These are phyloP conservation scores for Carapus acus DNA, from an alignment of 2,797 vertebrate species.

Conservation along the genomic window DNA sequence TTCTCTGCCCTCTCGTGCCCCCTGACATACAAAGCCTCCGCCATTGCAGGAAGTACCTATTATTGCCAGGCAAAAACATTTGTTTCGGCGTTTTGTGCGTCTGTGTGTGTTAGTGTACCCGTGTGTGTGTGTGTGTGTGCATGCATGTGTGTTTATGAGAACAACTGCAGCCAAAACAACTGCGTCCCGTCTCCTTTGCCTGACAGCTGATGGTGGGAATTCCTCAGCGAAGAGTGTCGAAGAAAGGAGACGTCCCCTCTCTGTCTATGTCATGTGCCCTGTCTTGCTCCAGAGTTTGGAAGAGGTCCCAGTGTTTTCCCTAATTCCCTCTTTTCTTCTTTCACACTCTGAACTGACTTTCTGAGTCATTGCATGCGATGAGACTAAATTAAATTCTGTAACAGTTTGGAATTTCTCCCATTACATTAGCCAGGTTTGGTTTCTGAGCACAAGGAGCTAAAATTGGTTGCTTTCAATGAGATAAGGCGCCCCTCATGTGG, in stretches of 20 bases:
- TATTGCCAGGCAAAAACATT: conserved; percentile 38
- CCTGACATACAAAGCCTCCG: conserved; percentile 23
- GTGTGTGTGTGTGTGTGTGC: conserved; percentile 11
- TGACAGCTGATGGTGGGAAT: conserved; percentile 34
- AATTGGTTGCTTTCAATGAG: background rate
- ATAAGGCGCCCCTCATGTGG: too few relatives aligned
- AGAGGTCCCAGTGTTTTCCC: conserved; percentile 26
- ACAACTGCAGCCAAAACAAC: conserved; percentile 13
- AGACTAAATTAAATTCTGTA: too few relatives aligned
- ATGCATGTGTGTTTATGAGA: conserved; percentile 21
- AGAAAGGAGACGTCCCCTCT: conserved; percentile 29
- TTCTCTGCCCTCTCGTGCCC: conserved; percentile 32
- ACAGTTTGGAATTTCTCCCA: background rate
- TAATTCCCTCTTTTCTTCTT: conserved; percentile 37
- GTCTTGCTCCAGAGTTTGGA: conserved; percentile 40
- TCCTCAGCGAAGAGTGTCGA: conserved; percentile 28
- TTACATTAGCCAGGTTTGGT: background rate
- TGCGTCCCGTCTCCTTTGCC: conserved; percentile 23
- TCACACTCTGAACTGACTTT: conserved; percentile 39
- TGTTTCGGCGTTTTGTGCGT: conserved; percentile 43
- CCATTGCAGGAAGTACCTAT: conserved; percentile 36
- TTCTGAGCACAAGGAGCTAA: background rate
- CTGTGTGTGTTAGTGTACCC: conserved; percentile 30
- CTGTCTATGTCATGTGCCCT: conserved; percentile 31
- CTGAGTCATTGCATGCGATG: conserved; percentile 8